Evolutionary conservation across 2,888 invertebrate species (phyloP).

Genomic region (Biston betularia): DNA sequence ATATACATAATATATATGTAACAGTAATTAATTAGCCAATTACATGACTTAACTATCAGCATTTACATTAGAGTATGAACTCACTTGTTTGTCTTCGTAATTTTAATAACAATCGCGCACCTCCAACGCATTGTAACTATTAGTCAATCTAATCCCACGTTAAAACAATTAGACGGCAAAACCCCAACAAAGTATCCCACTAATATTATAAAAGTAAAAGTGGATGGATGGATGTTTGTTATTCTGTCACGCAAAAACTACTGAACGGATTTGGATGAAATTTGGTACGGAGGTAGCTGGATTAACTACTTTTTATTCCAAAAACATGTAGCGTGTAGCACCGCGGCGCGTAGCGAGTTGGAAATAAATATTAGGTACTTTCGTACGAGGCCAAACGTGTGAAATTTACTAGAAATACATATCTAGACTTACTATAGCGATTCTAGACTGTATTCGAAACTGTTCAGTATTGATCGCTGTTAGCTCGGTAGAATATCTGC

Average conservation of each 20-base stretch:
- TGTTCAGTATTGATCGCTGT: too few species aligned
- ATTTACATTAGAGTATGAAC: neutral
- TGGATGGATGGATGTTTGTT: too few species aligned
- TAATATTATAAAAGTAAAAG: neutral
- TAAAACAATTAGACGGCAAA: neutral
- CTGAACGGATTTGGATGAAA: too few species aligned
- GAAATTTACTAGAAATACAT: too few species aligned
- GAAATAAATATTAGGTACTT: neutral
- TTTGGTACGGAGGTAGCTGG: too few species aligned
- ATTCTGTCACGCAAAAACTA: too few species aligned
- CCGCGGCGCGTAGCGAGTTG: too few species aligned
- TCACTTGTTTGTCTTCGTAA: neutral
- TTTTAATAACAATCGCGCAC: constrained; percentile 2
- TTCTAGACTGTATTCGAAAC: too few species aligned
- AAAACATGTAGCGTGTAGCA: too few species aligned
- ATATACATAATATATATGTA: too few species aligned
- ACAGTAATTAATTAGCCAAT: neutral
- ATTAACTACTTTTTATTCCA: too few species aligned
- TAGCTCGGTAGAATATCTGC: too few species aligned
- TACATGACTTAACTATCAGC: neutral
- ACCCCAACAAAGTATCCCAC: neutral
- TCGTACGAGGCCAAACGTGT: neutral
- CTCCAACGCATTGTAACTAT: neutral
- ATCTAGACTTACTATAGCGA: neutral
- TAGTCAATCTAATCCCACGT: neutral